These are phyloP conservation scores for Globia sparganii DNA, from an alignment of 2,888 invertebrate genomes.

Conservation along the genomic window DNA sequence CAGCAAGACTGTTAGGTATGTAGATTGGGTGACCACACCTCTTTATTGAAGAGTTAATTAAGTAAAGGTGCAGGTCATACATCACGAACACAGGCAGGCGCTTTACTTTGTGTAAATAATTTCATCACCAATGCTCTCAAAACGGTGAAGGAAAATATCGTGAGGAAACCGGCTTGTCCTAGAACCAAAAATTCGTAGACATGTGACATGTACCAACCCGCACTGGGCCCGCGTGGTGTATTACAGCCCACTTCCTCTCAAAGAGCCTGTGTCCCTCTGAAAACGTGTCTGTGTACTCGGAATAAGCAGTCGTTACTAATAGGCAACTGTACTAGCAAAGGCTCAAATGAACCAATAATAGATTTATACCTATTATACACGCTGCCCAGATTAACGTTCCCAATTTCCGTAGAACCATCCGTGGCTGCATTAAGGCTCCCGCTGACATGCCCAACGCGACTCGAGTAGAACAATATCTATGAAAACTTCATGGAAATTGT, in stretches of 20 bases:
- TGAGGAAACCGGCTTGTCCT: too few relatives aligned
- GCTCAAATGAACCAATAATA: slow-evolving; percentile 12
- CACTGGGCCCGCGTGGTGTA: background rate
- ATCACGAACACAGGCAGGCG: background rate
- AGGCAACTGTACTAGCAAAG: background rate
- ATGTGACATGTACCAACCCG: background rate
- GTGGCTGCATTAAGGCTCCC: background rate
- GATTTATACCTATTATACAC: background rate
- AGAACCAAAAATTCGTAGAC: background rate
- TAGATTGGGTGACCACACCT: background rate
- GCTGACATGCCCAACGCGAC: background rate
- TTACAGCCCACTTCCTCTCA: background rate
- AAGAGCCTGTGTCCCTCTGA: background rate
- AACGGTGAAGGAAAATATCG: background rate
- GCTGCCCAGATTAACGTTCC: slow-evolving; percentile 12
- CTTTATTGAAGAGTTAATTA: background rate
- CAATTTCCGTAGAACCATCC: background rate
- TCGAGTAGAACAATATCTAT: background rate
- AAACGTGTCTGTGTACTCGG: background rate
- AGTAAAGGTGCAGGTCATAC: background rate
- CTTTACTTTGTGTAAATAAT: background rate
- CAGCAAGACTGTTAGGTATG: background rate
- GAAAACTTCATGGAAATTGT: background rate
- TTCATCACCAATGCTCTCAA: background rate
- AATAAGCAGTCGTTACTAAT: background rate